Conservation (phyloP, 2,797 vertebrate genomes). For the Lepidocolaptes lacrymiger region DNA sequence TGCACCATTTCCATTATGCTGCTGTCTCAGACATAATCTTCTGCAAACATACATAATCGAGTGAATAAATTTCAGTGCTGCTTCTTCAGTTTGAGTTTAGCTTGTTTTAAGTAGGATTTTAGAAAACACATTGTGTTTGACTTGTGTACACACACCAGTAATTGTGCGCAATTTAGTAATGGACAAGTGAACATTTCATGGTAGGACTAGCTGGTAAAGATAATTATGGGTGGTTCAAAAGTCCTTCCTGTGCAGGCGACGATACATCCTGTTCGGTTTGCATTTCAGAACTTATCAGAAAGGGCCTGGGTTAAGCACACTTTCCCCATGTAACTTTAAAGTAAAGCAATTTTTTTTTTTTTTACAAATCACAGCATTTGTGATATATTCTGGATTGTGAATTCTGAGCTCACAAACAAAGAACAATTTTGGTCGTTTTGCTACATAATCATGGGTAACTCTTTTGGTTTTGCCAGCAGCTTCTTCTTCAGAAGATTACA, state of each 20-base stretch:
- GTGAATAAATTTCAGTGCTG: not conserved
- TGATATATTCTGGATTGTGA: not conserved
- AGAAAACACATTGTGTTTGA: not conserved
- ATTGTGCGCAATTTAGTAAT: not conserved
- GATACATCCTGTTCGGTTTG: not conserved
- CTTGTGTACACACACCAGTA: not conserved
- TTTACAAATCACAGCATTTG: not conserved
- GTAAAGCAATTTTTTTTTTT: not conserved
- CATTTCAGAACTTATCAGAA: not conserved
- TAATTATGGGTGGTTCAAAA: not conserved
- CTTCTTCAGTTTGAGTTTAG: not conserved
- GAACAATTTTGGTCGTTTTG: not conserved
- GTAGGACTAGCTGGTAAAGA: not conserved
- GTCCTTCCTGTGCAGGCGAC: not conserved
- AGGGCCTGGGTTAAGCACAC: not conserved
- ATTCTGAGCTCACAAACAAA: not conserved
- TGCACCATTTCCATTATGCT: not conserved
- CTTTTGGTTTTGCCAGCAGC: not conserved
- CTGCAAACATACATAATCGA: not conserved
- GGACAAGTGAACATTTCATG: not conserved
- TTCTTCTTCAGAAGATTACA: not conserved
- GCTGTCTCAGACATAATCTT: not conserved
- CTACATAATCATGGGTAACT: not conserved
- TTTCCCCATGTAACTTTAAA: not conserved
- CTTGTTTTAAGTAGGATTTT: not conserved